Evolutionary conservation across 2,888 invertebrate genomes (phyloP).

Genomic region (Eumerus sabulonum): DNA sequence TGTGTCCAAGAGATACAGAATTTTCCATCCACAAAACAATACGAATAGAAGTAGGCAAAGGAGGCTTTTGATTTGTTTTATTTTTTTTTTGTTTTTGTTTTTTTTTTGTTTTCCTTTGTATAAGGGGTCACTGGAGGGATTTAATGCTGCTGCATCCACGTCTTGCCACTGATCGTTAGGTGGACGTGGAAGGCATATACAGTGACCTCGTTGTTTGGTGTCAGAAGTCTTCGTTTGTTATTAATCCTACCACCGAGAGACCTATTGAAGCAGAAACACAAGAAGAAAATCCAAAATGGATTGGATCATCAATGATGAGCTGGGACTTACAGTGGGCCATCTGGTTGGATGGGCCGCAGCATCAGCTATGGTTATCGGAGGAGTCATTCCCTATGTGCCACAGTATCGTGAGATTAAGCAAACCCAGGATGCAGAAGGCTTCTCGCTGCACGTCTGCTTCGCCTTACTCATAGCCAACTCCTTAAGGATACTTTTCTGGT

Average conservation of each 20-base stretch:
- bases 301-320: conserved; percentile 88
- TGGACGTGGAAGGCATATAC: no score
- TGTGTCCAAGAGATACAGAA: conserved; percentile 54
- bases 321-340: conserved; percentile 87
- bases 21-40: conserved; percentile 40
- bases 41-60: conserved; percentile 4
- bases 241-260: conserved; percentile 4
- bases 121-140: no score
- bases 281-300: conserved; percentile 80
- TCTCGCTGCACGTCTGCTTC: conserved; percentile 97
- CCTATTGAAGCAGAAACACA: conserved; percentile 28
- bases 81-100: no score
- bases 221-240: no score
- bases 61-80: no score
- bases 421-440: conserved; percentile 96
- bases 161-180: no score
- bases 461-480: conserved; percentile 97
- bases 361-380: conserved; percentile 95
- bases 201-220: no score
- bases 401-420: conserved; percentile 95
- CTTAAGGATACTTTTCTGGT: conserved; percentile 98
- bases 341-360: conserved; percentile 89
- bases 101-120: no score
- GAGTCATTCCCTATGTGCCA: conserved; percentile 96
- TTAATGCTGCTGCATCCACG: no score